Conservation (phyloP, 2,888 invertebrate genomes). For the Leptinotarsa rubiginosa region DNA sequence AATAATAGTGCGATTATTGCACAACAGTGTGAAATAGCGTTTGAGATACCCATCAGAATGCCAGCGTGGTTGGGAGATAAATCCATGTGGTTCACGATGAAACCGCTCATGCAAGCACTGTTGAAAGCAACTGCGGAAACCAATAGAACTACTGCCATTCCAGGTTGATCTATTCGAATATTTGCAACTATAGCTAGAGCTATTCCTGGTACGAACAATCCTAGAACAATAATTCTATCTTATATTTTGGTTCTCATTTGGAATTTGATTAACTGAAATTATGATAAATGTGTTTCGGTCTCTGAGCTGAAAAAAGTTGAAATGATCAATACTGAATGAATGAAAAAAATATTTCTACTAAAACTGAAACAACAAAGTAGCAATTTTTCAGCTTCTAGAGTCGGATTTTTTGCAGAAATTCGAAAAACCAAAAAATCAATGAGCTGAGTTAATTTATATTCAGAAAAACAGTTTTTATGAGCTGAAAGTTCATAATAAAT, state of each 20-base stretch:
- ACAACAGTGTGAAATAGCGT: slow-evolving; percentile 7
- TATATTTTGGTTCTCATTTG: background rate
- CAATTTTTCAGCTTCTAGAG: too few relatives aligned
- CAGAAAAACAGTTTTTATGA: too few relatives aligned
- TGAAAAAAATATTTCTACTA: too few relatives aligned
- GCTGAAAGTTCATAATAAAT: too few relatives aligned
- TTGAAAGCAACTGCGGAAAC: slow-evolving; percentile 10
- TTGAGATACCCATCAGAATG: slow-evolving; percentile 10
- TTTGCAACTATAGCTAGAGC: slow-evolving; percentile 11
- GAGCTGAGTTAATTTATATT: too few relatives aligned
- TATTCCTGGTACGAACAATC: slow-evolving; percentile 16
- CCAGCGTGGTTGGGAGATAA: slow-evolving; percentile 12
- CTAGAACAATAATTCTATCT: background rate
- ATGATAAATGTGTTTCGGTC: too few relatives aligned
- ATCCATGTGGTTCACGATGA: slow-evolving; percentile 15
- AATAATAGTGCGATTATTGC: slow-evolving; percentile 11
- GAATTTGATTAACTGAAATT: background rate
- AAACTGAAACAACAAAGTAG: too few relatives aligned
- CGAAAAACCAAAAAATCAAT: too few relatives aligned
- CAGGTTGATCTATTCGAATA: slow-evolving; percentile 12
- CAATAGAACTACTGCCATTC: background rate
- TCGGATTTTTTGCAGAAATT: too few relatives aligned
- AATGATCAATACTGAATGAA: too few relatives aligned
- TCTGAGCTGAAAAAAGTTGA: too few relatives aligned
- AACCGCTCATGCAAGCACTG: slow-evolving; percentile 19